Percentiles rank a stretch among this genome's conserved stretches.
These are phyloP conservation scores for Nylanderia fulva DNA, from an alignment of 1,140 invertebrate species.

Conservation along the genomic window DNA sequence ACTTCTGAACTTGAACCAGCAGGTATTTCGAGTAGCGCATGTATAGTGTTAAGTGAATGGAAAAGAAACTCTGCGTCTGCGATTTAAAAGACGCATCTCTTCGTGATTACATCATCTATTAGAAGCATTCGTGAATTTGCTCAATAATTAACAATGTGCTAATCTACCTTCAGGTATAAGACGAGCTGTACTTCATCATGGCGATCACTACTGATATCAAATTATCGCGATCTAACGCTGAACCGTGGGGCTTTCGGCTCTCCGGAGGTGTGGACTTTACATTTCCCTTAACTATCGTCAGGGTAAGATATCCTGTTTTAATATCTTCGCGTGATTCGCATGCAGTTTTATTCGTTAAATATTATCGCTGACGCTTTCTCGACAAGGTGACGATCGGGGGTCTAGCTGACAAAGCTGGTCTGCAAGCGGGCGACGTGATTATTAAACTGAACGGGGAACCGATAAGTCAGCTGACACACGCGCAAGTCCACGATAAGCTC, in stretches of 20 bases:
- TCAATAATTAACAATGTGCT: background rate
- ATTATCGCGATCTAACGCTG: slow-evolving; percentile 85
- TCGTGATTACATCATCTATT: background rate
- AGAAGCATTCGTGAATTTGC: background rate
- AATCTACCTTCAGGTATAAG: slow-evolving; percentile 30
- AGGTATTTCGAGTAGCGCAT: background rate
- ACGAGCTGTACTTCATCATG: slow-evolving; percentile 35
- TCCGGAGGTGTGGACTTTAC: slow-evolving; percentile 92
- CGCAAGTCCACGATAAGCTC: slow-evolving; percentile 90
- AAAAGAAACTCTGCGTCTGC: background rate
- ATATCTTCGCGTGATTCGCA: no score
- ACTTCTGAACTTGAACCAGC: background rate
- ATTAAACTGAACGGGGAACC: slow-evolving; percentile 89
- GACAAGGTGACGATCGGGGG: slow-evolving; percentile 90
- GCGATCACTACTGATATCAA: slow-evolving; percentile 71
- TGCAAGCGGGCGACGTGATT: slow-evolving; percentile 91
- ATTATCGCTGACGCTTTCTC: slow-evolving; percentile 1
- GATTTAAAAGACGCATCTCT: no score
- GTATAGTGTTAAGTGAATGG: background rate
- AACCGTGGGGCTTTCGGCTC: slow-evolving; percentile 93
- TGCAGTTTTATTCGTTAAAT: slow-evolving; percentile 13
- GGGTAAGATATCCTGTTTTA: slow-evolving; percentile 86
- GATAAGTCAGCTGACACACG: slow-evolving; percentile 89
- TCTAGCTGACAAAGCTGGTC: slow-evolving; percentile 90
- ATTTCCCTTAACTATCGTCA: slow-evolving; percentile 91